These are phyloP conservation scores for Gallinago stenura DNA, from an alignment of 2,797 vertebrate genomes.

Conservation along the genomic window DNA sequence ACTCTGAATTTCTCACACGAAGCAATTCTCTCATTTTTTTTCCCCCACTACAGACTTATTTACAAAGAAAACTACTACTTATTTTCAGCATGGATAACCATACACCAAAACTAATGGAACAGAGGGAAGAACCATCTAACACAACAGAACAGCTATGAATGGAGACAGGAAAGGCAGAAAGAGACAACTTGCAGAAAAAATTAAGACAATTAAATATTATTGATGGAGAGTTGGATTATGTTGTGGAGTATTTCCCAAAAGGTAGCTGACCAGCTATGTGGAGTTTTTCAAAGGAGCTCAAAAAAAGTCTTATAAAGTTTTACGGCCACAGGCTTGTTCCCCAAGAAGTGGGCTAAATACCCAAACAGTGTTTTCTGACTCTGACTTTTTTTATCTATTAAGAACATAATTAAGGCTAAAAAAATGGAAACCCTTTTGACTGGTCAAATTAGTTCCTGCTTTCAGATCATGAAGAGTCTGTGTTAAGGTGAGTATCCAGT, in stretches of 20 bases:
- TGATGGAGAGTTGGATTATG: not conserved
- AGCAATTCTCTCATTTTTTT: not conserved
- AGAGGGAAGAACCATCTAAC: not conserved
- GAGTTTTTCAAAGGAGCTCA: not conserved
- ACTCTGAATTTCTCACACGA: not conserved
- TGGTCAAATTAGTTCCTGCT: not conserved
- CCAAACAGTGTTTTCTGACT: not conserved
- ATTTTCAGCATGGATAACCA: not conserved
- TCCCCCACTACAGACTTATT: not conserved
- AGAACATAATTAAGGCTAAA: not conserved
- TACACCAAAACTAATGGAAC: not conserved
- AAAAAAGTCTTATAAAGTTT: not conserved
- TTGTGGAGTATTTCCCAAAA: not conserved
- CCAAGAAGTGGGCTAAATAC: not conserved
- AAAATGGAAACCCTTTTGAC: not conserved
- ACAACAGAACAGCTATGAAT: not conserved
- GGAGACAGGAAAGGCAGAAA: not conserved
- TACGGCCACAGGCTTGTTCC: not conserved
- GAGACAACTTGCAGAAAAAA: not conserved
- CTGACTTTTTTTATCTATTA: not conserved
- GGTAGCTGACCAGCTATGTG: rapidly evolving
- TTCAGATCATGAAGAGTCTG: not conserved
- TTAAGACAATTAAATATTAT: not conserved
- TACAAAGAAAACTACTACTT: not conserved
- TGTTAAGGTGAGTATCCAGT: not conserved